Conservation (phyloP, 30 jellyfish, hydroid and myxozoan species). For the Mastigias papua region DNA sequence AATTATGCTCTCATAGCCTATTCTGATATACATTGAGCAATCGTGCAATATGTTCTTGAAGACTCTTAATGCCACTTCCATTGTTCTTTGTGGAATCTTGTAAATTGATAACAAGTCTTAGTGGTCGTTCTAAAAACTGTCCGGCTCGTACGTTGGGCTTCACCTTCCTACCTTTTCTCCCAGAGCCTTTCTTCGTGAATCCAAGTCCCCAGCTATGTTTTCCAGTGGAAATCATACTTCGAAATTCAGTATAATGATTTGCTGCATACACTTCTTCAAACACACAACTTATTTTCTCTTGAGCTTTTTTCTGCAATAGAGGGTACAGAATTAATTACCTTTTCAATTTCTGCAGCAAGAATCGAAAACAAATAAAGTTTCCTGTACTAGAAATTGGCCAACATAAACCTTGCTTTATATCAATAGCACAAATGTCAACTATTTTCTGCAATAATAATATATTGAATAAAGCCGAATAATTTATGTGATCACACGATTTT, state of each 20-base stretch:
- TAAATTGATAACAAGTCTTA: conserved; percentile 65
- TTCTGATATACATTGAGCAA: conserved; percentile 64
- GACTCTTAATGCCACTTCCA: conserved; percentile 61
- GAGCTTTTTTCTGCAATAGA: conserved; percentile 67
- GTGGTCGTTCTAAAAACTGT: conserved; percentile 75
- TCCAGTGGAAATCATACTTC: conserved; percentile 65
- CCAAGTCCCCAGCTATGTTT: conserved; percentile 77
- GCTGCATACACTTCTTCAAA: conserved; percentile 81
- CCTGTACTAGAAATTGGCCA: no score
- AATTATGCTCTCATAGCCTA: conserved; percentile 30
- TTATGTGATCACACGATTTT: no score
- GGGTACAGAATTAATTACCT: neutral
- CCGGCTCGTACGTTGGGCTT: conserved; percentile 68
- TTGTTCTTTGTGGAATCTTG: conserved; percentile 62
- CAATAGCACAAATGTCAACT: no score
- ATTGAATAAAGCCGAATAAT: no score
- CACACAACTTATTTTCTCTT: conserved; percentile 69
- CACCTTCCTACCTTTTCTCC: conserved; percentile 82
- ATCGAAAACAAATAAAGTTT: no score
- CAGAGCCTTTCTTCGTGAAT: conserved; percentile 79
- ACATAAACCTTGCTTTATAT: no score
- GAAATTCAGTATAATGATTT: conserved; percentile 85
- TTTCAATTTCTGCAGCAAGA: no score
- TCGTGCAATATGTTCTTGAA: conserved; percentile 75
- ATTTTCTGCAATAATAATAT: no score